Conservation (phyloP, 2,797 vertebrate species). For the Gymnopithys bicolor region DNA sequence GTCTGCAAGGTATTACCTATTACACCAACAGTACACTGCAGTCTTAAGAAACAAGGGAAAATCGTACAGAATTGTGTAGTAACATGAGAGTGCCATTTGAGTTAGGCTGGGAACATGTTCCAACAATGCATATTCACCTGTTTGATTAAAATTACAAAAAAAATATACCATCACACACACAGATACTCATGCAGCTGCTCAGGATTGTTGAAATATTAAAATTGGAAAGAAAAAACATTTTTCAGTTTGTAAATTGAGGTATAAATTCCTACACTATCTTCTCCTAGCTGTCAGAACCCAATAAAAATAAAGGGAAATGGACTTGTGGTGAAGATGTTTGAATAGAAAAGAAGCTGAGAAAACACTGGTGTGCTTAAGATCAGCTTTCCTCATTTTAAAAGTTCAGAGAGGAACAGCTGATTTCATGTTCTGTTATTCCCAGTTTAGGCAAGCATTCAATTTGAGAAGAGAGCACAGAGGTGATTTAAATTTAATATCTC, state of each 20-base stretch:
- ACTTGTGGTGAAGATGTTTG: background rate
- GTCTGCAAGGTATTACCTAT: background rate
- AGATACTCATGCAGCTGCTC: background rate
- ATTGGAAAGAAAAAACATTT: background rate
- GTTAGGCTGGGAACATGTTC: background rate
- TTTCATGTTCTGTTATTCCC: background rate
- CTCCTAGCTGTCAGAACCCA: background rate
- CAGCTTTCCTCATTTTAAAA: background rate
- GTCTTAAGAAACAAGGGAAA: background rate
- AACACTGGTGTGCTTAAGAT: background rate
- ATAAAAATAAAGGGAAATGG: background rate
- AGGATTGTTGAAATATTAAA: background rate
- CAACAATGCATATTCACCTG: background rate
- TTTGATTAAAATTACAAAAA: background rate
- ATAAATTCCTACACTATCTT: background rate
- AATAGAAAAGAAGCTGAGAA: background rate
- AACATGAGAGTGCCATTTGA: background rate
- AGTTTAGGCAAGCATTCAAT: slow-evolving; percentile 29
- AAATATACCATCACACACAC: accelerated
- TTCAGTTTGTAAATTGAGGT: background rate
- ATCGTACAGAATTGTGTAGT: background rate
- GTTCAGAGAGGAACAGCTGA: slow-evolving; percentile 14
- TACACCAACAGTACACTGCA: background rate
- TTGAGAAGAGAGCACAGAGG: background rate
- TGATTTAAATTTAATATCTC: slow-evolving; percentile 43